Percentiles rank a stretch among this genome's conserved stretches.
Conservation (phyloP, 1,140 invertebrate species). For the Bombus waltoni region DNA sequence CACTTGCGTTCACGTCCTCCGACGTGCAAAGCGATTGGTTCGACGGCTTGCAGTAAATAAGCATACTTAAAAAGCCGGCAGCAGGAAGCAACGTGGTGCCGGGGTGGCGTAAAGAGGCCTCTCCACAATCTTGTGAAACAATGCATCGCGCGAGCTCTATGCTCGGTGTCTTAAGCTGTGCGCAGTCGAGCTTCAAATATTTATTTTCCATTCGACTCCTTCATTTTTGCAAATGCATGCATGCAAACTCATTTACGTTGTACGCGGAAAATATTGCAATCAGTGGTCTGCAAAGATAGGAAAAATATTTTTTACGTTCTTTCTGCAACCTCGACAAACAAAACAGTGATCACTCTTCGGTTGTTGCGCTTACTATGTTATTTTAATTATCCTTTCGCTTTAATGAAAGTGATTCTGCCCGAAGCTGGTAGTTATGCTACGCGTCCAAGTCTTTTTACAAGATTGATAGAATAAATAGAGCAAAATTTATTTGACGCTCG, state of each 20-base stretch:
- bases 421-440: not conserved
- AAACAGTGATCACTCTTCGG: not conserved
- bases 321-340: not conserved
- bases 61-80: conserved; percentile 55
- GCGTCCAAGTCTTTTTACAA: not conserved
- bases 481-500: conserved; percentile 5
- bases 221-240: not conserved
- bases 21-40: conserved; percentile 48
- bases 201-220: conserved; percentile 41
- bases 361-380: not conserved
- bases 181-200: conserved; percentile 54
- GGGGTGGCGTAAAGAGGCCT: conserved; percentile 60
- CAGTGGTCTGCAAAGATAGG: not conserved
- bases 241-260: not conserved
- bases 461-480: conserved; percentile 26
- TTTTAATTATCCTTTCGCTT: not conserved
- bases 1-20: conserved; percentile 3
- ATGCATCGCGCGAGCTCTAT: conserved; percentile 40
- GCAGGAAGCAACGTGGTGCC: conserved; percentile 41
- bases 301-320: not conserved
- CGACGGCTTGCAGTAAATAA: conserved; percentile 53
- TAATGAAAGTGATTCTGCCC: not conserved
- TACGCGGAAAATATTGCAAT: not conserved
- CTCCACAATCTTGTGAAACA: conserved; percentile 59
- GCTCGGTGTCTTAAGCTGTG: conserved; percentile 30